Evolutionary conservation across 2,888 invertebrate genomes (phyloP).

Genomic region (Dioctria linearis): DNA sequence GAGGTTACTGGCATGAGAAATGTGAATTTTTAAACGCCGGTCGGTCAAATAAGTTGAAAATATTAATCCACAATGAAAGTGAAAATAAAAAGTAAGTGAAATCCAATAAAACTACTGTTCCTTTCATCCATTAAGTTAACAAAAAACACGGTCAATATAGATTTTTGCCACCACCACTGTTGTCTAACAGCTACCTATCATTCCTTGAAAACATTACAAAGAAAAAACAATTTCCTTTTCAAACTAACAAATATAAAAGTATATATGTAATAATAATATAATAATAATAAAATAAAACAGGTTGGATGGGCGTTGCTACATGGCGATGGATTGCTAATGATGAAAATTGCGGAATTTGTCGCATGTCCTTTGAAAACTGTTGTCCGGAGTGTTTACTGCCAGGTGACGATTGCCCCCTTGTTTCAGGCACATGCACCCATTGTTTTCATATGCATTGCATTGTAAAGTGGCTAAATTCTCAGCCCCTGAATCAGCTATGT

Average conservation of each 20-base stretch:
- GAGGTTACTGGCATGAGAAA: conserved; percentile 5
- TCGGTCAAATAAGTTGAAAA: background rate
- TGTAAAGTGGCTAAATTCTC: conserved; percentile 98
- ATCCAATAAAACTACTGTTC: background rate
- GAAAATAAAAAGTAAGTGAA: conserved; percentile 59
- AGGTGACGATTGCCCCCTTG: conserved; percentile 97
- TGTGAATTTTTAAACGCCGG: background rate
- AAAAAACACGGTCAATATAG: conserved; percentile 1
- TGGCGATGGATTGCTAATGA: conserved; percentile 99
- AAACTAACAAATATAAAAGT: conserved; percentile 10
- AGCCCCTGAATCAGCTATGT: conserved; percentile 88
- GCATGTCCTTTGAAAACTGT: conserved; percentile 98
- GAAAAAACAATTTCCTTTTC: conserved; percentile 2
- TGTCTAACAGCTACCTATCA: background rate
- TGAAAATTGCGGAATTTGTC: conserved; percentile 99
- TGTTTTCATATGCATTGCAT: conserved; percentile 99
- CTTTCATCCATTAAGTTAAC: conserved; percentile 16
- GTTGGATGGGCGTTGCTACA: conserved; percentile 96
- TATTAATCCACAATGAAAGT: conserved; percentile 53
- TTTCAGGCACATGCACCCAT: conserved; percentile 99
- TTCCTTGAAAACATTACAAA: background rate
- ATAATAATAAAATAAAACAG: conserved; percentile 68
- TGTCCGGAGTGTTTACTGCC: conserved; percentile 98
- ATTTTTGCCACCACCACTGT: background rate
- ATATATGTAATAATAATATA: background rate